phyloP scores from a whole-genome alignment of 1,140 invertebrate species.

The Cotesia chilonis region DNA sequence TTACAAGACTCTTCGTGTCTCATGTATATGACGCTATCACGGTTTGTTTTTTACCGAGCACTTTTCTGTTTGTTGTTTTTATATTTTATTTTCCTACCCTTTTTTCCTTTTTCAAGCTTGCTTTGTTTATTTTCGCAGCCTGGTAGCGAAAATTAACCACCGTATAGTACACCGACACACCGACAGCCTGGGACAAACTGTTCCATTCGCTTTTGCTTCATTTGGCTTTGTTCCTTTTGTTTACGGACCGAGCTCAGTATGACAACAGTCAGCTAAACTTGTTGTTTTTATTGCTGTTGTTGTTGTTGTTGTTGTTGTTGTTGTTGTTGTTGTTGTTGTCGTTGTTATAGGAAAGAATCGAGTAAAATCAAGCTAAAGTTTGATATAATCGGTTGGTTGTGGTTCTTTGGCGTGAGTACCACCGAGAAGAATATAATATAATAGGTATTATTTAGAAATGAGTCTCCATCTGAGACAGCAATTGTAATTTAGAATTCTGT shows the following conservation, averaged over 20 bases:
- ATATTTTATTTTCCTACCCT: not conserved
- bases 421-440: too few species aligned
- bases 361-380: too few species aligned
- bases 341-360: too few species aligned
- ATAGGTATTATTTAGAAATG: too few species aligned
- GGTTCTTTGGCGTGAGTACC: too few species aligned
- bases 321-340: too few species aligned
- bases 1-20: not conserved
- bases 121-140: not conserved
- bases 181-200: constrained; percentile 27
- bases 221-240: constrained; percentile 39
- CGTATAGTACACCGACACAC: not conserved
- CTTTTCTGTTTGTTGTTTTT: not conserved
- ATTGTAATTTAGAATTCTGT: too few species aligned
- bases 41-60: too few species aligned
- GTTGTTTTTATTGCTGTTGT: not conserved
- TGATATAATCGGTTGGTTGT: too few species aligned
- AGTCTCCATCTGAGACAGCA: too few species aligned
- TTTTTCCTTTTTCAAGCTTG: not conserved
- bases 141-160: not conserved
- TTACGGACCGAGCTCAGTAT: constrained; percentile 30
- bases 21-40: constrained; percentile 2
- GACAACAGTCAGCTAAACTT: not conserved
- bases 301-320: too few species aligned
- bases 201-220: constrained; percentile 21